Evolutionary conservation across 2,888 invertebrate genomes (phyloP).

Genomic region (Phortica magna): DNA sequence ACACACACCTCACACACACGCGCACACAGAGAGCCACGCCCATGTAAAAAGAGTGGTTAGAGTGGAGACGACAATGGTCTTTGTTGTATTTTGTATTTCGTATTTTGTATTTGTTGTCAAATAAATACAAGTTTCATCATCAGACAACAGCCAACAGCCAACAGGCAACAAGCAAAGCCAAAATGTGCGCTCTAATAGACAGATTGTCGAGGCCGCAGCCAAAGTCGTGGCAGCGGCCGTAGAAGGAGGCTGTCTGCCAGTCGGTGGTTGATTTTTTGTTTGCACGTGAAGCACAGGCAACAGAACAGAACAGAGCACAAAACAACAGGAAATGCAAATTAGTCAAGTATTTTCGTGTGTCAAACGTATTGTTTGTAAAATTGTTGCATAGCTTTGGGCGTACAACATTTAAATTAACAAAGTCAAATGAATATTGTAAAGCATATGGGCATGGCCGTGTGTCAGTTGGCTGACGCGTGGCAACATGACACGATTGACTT

Average conservation of each 20-base stretch:
- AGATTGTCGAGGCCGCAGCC: neutral
- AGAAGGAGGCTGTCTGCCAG: neutral
- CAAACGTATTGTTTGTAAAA: neutral
- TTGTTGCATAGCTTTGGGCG: neutral
- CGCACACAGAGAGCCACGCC: neutral
- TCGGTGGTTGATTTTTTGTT: neutral
- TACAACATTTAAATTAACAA: neutral
- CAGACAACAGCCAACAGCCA: neutral
- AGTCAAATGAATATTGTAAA: neutral
- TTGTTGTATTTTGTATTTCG: conserved; percentile 48
- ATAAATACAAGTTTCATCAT: conserved; percentile 60
- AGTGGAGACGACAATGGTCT: too few species aligned
- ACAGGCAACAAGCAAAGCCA: too few species aligned
- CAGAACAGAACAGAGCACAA: neutral
- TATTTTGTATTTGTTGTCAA: conserved; percentile 61
- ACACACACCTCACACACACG: neutral
- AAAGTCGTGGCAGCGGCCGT: neutral
- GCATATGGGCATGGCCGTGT: too few species aligned
- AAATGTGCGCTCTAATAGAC: neutral
- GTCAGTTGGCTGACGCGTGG: too few species aligned
- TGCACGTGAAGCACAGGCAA: neutral
- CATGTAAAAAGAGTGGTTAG: neutral
- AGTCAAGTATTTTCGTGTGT: conserved; percentile 42
- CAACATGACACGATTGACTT: too few species aligned
- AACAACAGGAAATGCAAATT: conserved; percentile 68